Evolutionary conservation across 2,888 invertebrate species (phyloP).

Genomic region (Crematogaster levior): DNA sequence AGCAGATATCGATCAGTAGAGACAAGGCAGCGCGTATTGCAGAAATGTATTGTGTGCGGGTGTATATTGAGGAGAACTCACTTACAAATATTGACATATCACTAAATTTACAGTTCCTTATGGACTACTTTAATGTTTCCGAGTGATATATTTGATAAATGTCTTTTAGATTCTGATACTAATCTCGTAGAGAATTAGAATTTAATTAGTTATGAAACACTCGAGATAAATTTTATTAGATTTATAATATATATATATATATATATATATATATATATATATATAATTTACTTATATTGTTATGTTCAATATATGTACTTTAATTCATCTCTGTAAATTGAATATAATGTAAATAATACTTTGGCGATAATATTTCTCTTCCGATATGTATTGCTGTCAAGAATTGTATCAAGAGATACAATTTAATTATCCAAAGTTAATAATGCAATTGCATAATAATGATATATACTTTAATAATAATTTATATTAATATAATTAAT

Average conservation of each 20-base stretch:
- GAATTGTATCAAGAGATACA: background rate
- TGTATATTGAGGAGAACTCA: constrained; percentile 15
- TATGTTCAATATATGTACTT: background rate
- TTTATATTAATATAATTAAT: no score
- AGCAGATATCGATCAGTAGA: constrained; percentile 47
- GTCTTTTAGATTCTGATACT: background rate
- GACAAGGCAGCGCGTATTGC: constrained; percentile 38
- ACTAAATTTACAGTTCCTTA: constrained; percentile 34
- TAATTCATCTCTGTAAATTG: background rate
- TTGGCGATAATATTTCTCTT: background rate
- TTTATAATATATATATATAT: background rate
- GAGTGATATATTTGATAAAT: background rate
- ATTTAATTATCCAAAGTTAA: constrained; percentile 16
- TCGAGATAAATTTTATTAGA: background rate
- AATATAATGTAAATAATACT: background rate
- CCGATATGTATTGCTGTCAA: no score
- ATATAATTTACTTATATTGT: background rate
- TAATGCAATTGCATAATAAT: background rate
- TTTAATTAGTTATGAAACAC: background rate
- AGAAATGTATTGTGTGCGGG: constrained; percentile 11
- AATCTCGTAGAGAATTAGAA: background rate
- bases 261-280: no score
- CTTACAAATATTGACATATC: constrained; percentile 26
- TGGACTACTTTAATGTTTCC: background rate
- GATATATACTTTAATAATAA: no score